Evolutionary conservation across 2,797 vertebrate species (phyloP).

Genomic region (Silurus aristotelis): DNA sequence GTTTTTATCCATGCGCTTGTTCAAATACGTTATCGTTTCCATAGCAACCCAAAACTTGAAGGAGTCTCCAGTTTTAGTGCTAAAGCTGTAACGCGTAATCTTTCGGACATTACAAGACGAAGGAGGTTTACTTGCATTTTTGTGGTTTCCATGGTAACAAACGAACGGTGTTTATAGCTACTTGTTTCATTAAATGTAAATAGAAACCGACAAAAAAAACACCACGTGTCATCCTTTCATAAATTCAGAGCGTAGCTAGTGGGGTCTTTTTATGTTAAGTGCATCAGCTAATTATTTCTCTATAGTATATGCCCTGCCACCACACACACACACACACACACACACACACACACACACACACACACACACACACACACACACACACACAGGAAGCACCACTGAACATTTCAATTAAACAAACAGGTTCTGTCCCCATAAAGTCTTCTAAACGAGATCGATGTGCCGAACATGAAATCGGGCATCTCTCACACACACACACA

Average conservation of each 20-base stretch:
- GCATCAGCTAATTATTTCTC: background rate
- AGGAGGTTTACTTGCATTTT: too few species aligned
- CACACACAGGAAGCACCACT: constrained; percentile 3
- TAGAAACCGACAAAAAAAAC: background rate
- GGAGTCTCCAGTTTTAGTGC: background rate
- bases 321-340: constrained; percentile 32
- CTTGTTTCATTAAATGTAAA: background rate
- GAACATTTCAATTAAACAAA: constrained; percentile 53
- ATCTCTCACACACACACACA: too few species aligned
- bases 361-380: constrained; percentile 15
- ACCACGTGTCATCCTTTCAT: background rate
- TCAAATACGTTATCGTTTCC: too few species aligned
- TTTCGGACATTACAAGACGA: too few species aligned
- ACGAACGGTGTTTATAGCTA: too few species aligned
- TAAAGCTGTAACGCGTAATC: too few species aligned
- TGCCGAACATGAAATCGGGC: constrained; percentile 35
- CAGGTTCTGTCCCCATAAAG: constrained; percentile 48
- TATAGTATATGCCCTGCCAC: background rate
- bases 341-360: constrained; percentile 32
- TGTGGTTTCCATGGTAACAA: too few species aligned
- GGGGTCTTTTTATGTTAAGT: background rate
- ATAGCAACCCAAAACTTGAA: background rate
- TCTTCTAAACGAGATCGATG: constrained; percentile 52
- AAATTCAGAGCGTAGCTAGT: background rate
- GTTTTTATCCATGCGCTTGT: too few species aligned